phyloP scores from a whole-genome alignment of 2,113 vertebrate genomes.

The Bucco capensis region DNA sequence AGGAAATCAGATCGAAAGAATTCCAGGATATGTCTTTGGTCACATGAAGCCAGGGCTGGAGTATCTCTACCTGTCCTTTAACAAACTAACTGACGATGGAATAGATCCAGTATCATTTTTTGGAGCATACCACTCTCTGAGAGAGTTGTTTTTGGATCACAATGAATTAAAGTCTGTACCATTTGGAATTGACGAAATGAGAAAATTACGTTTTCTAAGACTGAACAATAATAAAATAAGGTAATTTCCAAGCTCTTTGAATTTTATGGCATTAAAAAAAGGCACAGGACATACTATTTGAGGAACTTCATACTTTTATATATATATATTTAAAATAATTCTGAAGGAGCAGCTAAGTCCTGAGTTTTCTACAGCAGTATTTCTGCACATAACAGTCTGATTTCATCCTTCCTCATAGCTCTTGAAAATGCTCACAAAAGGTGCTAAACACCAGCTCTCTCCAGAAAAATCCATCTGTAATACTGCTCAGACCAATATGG shows the following conservation, averaged over 20 bases:
- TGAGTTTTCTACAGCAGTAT: not conserved
- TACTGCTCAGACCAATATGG: not conserved
- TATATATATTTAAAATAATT: not conserved
- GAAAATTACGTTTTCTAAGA: slow-evolving; percentile 84
- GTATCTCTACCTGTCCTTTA: slow-evolving; percentile 94
- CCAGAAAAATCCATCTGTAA: not conserved
- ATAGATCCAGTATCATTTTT: slow-evolving; percentile 89
- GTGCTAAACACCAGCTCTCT: not conserved
- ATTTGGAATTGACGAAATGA: slow-evolving; percentile 88
- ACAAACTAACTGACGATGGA: slow-evolving; percentile 84
- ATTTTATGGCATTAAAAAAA: not conserved
- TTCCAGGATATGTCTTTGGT: slow-evolving; percentile 94
- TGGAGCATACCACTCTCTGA: slow-evolving; percentile 84
- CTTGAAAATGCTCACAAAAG: not conserved
- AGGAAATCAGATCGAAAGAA: slow-evolving; percentile 92
- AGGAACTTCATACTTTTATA: not conserved
- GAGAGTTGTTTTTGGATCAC: slow-evolving; percentile 92
- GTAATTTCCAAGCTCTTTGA: slow-evolving; percentile 67
- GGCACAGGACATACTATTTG: not conserved
- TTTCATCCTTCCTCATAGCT: not conserved
- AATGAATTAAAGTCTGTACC: slow-evolving; percentile 86
- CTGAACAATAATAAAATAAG: slow-evolving; percentile 93
- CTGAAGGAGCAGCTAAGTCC: not conserved
- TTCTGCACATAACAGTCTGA: not conserved
- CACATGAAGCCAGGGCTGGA: slow-evolving; percentile 94